phyloP scores from a whole-genome alignment of 2,113 vertebrate species.

The Entosphenus tridentatus region DNA sequence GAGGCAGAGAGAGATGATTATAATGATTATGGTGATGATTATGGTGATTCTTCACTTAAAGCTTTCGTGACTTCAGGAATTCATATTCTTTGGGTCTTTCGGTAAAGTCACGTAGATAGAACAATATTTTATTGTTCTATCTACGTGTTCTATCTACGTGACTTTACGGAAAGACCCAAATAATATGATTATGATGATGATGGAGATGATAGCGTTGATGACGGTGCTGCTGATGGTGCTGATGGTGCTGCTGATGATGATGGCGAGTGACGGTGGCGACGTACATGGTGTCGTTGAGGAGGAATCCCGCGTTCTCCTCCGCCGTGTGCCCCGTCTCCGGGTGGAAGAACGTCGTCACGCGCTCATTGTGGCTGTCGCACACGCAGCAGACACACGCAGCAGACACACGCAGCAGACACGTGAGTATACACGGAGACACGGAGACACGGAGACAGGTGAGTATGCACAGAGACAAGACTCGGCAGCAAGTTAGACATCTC shows the following conservation, averaged over 20 bases:
- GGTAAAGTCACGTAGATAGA: neutral
- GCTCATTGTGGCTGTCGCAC: conserved; percentile 3
- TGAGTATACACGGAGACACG: neutral
- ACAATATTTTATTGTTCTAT: neutral
- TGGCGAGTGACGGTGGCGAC: neutral
- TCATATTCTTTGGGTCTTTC: neutral
- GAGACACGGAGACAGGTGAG: neutral
- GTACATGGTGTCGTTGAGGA: conserved; percentile 1
- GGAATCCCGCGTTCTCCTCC: neutral
- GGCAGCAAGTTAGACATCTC: neutral
- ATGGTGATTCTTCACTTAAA: no score
- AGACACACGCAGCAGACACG: neutral
- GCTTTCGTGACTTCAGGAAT: no score
- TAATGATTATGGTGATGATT: no score
- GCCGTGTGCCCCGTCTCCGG: neutral
- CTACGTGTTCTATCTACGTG: neutral
- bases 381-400: neutral
- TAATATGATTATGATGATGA: neutral
- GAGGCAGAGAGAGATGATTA: no score
- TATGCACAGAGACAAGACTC: neutral
- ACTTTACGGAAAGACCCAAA: neutral
- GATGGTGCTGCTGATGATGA: neutral
- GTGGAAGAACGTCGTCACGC: conserved; percentile 2
- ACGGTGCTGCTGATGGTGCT: neutral
- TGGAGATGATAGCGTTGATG: neutral